Evolutionary conservation across 1,140 invertebrate genomes (phyloP).

Genomic region (Lycorma delicatula): DNA sequence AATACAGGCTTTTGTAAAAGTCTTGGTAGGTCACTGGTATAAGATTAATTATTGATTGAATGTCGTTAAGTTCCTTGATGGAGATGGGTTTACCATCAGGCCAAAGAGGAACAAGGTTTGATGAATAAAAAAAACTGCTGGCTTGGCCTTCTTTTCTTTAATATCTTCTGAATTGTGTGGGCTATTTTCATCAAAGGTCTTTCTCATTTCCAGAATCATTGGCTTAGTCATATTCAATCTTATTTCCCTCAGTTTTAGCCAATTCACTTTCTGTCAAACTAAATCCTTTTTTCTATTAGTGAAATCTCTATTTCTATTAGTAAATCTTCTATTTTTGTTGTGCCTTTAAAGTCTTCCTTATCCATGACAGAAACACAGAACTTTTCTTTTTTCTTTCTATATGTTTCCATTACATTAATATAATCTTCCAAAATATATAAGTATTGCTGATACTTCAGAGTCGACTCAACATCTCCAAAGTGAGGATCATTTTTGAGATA

Average conservation of each 20-base stretch:
- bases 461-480: constrained; percentile 32
- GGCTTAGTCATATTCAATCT: background rate
- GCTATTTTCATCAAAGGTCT: background rate
- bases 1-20: no score
- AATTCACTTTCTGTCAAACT: constrained; percentile 3
- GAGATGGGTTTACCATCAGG: background rate
- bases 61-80: no score
- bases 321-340: background rate
- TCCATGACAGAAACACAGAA: constrained; percentile 13
- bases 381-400: constrained; percentile 29
- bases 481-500: constrained; percentile 36
- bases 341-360: background rate
- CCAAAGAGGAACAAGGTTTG: background rate
- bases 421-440: constrained; percentile 32
- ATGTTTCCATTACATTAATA: constrained; percentile 29
- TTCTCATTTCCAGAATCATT: background rate
- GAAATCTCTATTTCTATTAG: constrained; percentile 1
- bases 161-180: background rate
- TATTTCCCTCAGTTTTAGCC: constrained; percentile 4
- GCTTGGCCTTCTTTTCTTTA: background rate
- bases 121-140: background rate
- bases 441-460: constrained; percentile 30
- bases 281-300: constrained; percentile 6
- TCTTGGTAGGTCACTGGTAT: no score
- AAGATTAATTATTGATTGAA: no score